phyloP scores from a whole-genome alignment of 2,888 invertebrate genomes.

The Pristionchus fissidentatus region DNA sequence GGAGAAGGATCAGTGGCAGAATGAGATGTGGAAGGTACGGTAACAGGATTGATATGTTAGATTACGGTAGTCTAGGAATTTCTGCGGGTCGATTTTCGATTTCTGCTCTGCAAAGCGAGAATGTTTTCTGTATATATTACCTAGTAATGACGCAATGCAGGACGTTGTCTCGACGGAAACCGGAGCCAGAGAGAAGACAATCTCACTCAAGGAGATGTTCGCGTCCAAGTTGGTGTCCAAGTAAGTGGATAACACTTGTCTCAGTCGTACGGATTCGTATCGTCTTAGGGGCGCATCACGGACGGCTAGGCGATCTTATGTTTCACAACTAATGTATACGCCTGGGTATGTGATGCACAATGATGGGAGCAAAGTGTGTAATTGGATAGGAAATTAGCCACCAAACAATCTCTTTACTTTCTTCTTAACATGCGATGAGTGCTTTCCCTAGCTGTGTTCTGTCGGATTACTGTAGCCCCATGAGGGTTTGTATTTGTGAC shows the following conservation, averaged over 20 bases:
- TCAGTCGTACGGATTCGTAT: too few relatives aligned
- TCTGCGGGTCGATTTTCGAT: background rate
- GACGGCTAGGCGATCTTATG: too few relatives aligned
- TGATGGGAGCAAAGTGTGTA: too few relatives aligned
- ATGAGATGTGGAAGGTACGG: constrained; percentile 40
- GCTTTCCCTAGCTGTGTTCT: too few relatives aligned
- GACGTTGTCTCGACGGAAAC: constrained; percentile 58
- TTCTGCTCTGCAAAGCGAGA: background rate
- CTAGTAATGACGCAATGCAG: constrained; percentile 40
- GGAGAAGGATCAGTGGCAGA: constrained; percentile 43
- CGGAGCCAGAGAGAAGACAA: constrained; percentile 57
- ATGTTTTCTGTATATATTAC: background rate
- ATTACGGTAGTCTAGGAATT: background rate
- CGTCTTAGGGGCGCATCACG: too few relatives aligned
- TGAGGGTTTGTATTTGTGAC: too few relatives aligned
- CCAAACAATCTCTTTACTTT: too few relatives aligned
- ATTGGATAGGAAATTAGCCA: too few relatives aligned
- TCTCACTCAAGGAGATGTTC: constrained; percentile 54
- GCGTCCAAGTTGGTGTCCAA: constrained; percentile 3
- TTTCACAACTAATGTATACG: too few relatives aligned
- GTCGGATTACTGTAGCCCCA: too few relatives aligned
- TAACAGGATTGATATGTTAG: background rate
- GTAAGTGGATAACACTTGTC: background rate
- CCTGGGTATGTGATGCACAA: too few relatives aligned
- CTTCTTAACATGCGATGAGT: too few relatives aligned